A percentile compares a stretch with the other conserved stretches of the same genome.
Conservation (phyloP, 92 coral and sea anemone genomes). For the Phenganax subtilis region DNA sequence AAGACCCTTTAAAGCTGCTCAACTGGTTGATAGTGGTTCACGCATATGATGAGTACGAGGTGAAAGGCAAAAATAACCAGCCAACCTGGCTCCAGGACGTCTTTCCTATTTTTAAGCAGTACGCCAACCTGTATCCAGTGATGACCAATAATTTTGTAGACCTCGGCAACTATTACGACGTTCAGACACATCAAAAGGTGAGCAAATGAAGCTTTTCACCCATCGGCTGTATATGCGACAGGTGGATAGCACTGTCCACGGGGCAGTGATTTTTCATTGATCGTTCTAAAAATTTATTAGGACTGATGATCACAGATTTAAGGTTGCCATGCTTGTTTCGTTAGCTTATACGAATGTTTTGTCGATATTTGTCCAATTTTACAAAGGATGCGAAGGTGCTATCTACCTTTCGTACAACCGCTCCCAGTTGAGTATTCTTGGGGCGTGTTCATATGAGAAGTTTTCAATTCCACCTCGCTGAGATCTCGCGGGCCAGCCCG, state of each 20-base stretch:
- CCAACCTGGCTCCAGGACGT: constrained; percentile 66
- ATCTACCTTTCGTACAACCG: too few relatives aligned
- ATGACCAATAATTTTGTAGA: constrained; percentile 66
- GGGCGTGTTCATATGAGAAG: too few relatives aligned
- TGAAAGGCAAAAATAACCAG: neutral
- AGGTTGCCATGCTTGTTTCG: too few relatives aligned
- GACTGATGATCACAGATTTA: too few relatives aligned
- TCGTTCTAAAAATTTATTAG: too few relatives aligned
- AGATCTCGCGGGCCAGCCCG: too few relatives aligned
- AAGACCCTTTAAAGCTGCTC: neutral
- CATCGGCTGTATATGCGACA: too few relatives aligned
- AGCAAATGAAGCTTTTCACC: neutral
- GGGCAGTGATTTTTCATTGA: too few relatives aligned
- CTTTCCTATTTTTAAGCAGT: constrained; percentile 65
- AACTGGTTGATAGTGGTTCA: constrained; percentile 44
- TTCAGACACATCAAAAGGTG: constrained; percentile 13
- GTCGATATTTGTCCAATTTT: constrained; percentile 47
- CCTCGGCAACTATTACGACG: constrained; percentile 70
- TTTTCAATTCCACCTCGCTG: too few relatives aligned
- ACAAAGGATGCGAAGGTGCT: neutral
- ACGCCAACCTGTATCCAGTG: constrained; percentile 68
- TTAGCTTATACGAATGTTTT: neutral
- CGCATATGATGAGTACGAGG: constrained; percentile 40
- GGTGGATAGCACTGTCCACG: too few relatives aligned
- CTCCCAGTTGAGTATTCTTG: too few relatives aligned